Base-by-base conservation (phyloP, 2,113 vertebrate genomes). In the Reinhardtius hippoglossoides region DNA sequence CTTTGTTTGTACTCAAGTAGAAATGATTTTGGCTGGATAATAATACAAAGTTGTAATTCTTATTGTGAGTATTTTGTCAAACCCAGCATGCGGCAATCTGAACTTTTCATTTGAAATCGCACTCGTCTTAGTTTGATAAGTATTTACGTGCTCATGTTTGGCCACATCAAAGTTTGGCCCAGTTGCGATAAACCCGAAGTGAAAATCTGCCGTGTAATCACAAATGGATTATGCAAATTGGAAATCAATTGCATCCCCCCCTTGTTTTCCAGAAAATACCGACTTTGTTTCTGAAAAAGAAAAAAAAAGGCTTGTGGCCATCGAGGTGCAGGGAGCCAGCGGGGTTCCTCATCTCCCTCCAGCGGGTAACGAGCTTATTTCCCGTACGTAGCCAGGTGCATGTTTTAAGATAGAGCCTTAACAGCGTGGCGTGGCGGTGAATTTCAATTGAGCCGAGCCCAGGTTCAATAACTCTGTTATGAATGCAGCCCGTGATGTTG, bases 321-420 rank as follows among this genome's bases (percentile, higher is more conserved):
- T 92, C 88, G 86, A 90, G 81, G 86, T 83, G 67, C 82, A 72
- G 71, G 55, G 77, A 88, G 87, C 84, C 91, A 84, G 89, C 75
- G 74, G 90, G 89, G 88, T 84, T 86, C 88, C 78, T 81, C 81
- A 89, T 91, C 82, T 85, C 82, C 88, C 84, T 85, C 74, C 82
- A 91, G 90, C 82, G 62, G 84, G 71, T 91, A 90, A 91, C 87
- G 58, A 89, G 89, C 86, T 89, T 90, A 86, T 83, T 84, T 91
- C 87, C 90, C 81, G 74, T 85, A 88, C 75, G 71, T 92, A 86
- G 88, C 88, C 93, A 95, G 93, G 92, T 95, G 93, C 87, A 83
- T 88, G 91, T 92, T 93, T 95, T 91, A 93, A 94, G 94, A 95
- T 94, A 95, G 92, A 88, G 88, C 57, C 79, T 81, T 85, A 86